These are phyloP conservation scores for Semicossyphus pulcher DNA, from an alignment of 2,113 vertebrate genomes.

Conservation along the genomic window DNA sequence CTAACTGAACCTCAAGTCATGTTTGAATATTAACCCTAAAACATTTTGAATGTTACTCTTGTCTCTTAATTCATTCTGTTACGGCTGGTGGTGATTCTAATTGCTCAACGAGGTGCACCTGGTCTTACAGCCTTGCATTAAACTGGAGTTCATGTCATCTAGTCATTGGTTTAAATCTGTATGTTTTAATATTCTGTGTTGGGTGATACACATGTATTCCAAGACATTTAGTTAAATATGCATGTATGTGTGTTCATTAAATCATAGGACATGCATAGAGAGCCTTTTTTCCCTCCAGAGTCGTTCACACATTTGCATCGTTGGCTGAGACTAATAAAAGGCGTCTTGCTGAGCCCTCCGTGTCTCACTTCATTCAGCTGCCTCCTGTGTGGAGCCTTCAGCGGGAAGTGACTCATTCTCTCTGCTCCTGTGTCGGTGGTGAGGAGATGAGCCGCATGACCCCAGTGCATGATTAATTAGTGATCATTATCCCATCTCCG, in stretches of 20 bases:
- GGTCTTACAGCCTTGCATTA: too few species aligned
- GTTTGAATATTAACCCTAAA: too few species aligned
- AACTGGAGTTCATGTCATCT: too few species aligned
- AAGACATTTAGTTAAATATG: conserved; percentile 11
- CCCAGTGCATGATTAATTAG: conserved; percentile 75
- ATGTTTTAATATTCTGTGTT: background rate
- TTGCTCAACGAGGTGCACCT: too few species aligned
- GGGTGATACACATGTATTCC: background rate
- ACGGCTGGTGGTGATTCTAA: too few species aligned
- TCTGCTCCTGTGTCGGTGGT: conserved; percentile 49
- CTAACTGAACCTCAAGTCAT: too few species aligned
- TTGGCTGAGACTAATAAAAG: conserved; percentile 48
- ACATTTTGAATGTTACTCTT: too few species aligned
- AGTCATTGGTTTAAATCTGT: too few species aligned
- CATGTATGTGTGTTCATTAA: conserved; percentile 24
- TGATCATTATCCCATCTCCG: conserved; percentile 79
- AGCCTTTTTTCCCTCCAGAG: conserved; percentile 5
- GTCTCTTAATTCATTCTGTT: too few species aligned
- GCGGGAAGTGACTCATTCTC: conserved; percentile 72
- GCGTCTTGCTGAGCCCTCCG: conserved; percentile 37
- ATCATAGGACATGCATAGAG: conserved; percentile 49
- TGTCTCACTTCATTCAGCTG: conserved; percentile 61
- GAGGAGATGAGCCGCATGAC: conserved; percentile 67
- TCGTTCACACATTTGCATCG: conserved; percentile 42
- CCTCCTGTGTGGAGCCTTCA: conserved; percentile 54